Evolutionary conservation across 2,797 vertebrate species (phyloP).

Genomic region (Acrocephalus scirpaceus): DNA sequence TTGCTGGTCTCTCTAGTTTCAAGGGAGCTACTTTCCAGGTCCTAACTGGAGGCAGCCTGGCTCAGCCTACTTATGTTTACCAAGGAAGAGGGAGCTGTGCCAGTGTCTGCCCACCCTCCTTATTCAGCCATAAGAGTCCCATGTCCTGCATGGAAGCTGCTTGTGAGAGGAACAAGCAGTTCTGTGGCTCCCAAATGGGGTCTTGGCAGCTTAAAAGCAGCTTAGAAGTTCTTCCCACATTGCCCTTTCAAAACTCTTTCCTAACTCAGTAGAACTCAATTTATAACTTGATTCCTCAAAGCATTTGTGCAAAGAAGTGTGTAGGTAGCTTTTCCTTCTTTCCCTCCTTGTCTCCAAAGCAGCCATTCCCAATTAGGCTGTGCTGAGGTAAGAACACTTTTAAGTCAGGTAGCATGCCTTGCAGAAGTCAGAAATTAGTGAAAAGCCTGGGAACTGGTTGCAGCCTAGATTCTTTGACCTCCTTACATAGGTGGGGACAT

Average conservation of each 20-base stretch:
- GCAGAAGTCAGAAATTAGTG: not conserved
- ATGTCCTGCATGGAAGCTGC: fast-evolving
- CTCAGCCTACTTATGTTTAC: not conserved
- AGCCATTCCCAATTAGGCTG: not conserved
- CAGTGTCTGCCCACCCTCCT: not conserved
- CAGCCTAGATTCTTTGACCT: not conserved
- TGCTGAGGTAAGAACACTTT: not conserved
- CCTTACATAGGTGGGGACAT: not conserved
- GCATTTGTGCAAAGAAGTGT: not conserved
- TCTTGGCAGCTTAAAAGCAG: not conserved
- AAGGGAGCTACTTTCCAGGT: not conserved
- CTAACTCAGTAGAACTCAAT: not conserved
- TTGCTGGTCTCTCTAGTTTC: not conserved
- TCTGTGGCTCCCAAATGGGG: not conserved
- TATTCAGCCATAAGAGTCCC: not conserved
- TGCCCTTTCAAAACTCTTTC: not conserved
- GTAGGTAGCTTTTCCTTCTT: not conserved
- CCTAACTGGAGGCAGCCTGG: not conserved
- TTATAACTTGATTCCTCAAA: not conserved
- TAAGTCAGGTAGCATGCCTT: not conserved
- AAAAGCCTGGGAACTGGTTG: not conserved
- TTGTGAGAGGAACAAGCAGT: not conserved
- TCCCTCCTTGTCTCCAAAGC: not conserved
- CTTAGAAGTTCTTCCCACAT: fast-evolving
- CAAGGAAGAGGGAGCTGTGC: fast-evolving